Percentiles rank a stretch among this genome's conserved stretches.
Conservation (phyloP, 2,797 vertebrate genomes). For the Numenius phaeopus region DNA sequence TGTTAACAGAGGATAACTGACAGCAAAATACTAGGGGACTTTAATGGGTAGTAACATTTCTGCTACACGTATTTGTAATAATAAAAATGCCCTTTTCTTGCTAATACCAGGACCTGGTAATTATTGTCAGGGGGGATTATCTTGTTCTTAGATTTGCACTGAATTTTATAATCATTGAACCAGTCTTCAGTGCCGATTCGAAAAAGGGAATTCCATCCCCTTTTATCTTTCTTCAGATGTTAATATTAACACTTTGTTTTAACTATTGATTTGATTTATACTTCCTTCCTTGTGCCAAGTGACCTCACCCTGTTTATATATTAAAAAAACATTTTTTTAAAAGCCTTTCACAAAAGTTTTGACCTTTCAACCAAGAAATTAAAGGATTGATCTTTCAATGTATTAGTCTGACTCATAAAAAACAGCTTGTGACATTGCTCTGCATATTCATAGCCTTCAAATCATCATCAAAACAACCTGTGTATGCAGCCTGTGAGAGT, state of each 20-base stretch:
- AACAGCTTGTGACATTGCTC: neutral
- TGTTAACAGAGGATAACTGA: neutral
- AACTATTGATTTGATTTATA: neutral
- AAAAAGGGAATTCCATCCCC: neutral
- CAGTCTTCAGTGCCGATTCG: neutral
- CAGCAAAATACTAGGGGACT: neutral
- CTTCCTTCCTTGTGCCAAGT: neutral
- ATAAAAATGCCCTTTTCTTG: neutral
- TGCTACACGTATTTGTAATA: neutral
- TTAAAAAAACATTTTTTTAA: neutral
- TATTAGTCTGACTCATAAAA: neutral
- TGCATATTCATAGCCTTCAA: neutral
- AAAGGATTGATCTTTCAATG: neutral
- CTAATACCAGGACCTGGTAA: neutral
- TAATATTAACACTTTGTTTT: neutral
- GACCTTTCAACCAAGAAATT: neutral
- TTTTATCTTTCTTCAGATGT: neutral
- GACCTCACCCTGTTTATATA: neutral
- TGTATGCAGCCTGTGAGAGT: neutral
- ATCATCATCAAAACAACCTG: neutral
- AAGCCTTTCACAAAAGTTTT: neutral
- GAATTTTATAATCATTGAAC: neutral
- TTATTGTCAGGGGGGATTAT: neutral
- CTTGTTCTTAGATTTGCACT: neutral
- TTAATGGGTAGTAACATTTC: neutral